Base-by-base conservation (phyloP, 2,113 vertebrate genomes). In the Terrapene triunguis region DNA sequence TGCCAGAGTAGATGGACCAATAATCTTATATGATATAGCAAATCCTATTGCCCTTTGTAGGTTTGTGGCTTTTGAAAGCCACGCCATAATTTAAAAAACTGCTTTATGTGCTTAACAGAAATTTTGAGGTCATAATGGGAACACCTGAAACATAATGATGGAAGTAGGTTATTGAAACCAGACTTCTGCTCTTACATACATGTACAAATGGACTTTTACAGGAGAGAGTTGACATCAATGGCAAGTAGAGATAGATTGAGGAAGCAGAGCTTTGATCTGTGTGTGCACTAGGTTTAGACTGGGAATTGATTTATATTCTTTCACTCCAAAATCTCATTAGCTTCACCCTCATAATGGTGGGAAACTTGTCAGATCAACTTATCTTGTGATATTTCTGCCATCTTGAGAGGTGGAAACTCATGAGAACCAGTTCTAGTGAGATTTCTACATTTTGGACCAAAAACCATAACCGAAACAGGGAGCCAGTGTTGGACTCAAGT, bases 31-130 rank as follows among this genome's bases (percentile, higher is more conserved):
- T 97, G 74, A 97, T 96, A 90, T 69, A 95, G 81, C 85, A 97
- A 98, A 97, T 96, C 95, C 95, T 92, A 93, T 97, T 97, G 95
- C 94, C 85, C 42, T 90, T 94, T 94, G 89, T 86, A 93, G 44
- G 74, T 95, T 80, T 97, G 92, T 96, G 94, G 96, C 72, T 97
- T 97, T 86, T 94, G 57, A 87, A 91, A 95, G 47, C 90, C 79
- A 88, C 96, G 91, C 74, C 85, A 19, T 94, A 94, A 96, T 80
- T 94, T 85, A 42, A 90, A 93, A 87, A 76, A n/a, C 50, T 62
- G 38, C 74, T 95, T 96, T 87, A 94, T 97, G 74, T 86, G 51
- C 94, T 97, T 93, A 94, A 89, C 93, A 95, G 96, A 97, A 80
- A 3, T 21, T 82, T 97, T 97, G 93, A 94, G 93, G 93, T 95